Base-by-base conservation (phyloP, 2,888 invertebrate genomes). In the Nephrotoma appendiculata region DNA sequence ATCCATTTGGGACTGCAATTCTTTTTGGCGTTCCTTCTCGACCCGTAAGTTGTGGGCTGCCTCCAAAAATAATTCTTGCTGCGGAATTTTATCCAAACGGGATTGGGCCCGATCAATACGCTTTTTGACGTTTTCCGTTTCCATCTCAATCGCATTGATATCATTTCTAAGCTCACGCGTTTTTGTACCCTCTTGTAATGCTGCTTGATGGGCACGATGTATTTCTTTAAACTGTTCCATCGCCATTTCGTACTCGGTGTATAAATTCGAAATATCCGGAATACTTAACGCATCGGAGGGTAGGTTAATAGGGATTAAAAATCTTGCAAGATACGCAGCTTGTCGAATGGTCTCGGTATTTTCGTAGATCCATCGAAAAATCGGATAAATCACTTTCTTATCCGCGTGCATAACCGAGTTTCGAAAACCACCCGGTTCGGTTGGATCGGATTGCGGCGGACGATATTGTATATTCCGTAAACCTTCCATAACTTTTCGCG, bases 131-230 rank as follows among this genome's bases (percentile, higher is more conserved):
- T 96, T 95, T 89, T 96, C 96, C 90, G 95, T 94, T 90, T 98
- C 98, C 86, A 96, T 95, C 88, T 96, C 96, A 96, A 97, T 97
- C 88, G 96, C 95, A 89, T 95, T 94, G 86, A 97, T 95, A 90
- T 98, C 98, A 88, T 95, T 94, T 88, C 96, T 95, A 87, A 98
- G 94, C 92, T 98, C 98, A 2, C 94, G 93, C n/a, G 95, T 94
- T 89, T 95, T 94, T 43, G 94, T 93, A 86, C 93, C 91, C 89
- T 94, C 92, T 88, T 93, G 94, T 88, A 93, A 93, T 86, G 95
- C 91, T 86, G 93, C 90, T 89, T 95, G 94, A 57, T 94, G 94
- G 89, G 95, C 93, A 90, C 95, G 96, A 90, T 97, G 97, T 0
- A 94, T 93, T 41, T 94, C 93, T 91, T 97, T 97, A 91, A 98